A percentile compares a stretch with the other conserved stretches of the same genome.
phyloP scores from a whole-genome alignment of 2,113 vertebrate species.

The Rhea pennata region DNA sequence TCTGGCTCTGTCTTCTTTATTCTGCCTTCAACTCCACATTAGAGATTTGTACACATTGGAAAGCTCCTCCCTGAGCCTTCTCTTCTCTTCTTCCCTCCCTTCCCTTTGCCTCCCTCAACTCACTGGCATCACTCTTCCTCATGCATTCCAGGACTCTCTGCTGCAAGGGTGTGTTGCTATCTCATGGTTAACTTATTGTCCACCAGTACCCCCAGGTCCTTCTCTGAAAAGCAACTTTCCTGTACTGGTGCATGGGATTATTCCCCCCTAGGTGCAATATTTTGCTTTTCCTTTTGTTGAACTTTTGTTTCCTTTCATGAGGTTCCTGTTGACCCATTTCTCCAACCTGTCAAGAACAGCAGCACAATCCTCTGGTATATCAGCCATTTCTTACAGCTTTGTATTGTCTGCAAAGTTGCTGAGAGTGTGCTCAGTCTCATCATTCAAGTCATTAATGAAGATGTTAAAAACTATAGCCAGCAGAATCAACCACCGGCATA shows the following conservation, averaged over 20 bases:
- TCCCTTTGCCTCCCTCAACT: neutral
- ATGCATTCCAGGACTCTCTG: neutral
- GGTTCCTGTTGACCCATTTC: neutral
- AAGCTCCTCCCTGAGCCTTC: neutral
- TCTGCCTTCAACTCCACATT: too few relatives aligned
- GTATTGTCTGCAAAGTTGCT: neutral
- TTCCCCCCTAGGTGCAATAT: neutral
- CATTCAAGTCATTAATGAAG: neutral
- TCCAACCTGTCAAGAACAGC: neutral
- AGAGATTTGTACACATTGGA: neutral
- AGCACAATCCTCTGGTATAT: neutral
- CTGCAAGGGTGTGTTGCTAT: neutral
- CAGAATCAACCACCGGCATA: neutral
- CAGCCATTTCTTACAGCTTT: neutral
- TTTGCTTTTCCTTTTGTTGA: neutral
- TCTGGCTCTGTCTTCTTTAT: neutral
- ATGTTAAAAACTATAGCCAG: neutral
- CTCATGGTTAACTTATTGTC: neutral
- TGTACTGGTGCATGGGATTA: neutral
- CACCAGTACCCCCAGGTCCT: neutral
- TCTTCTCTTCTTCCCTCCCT: neutral
- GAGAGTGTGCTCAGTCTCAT: neutral
- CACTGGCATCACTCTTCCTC: neutral
- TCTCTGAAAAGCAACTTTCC: neutral
- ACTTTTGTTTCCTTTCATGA: neutral